phyloP scores from a whole-genome alignment of 2,888 invertebrate species.

The Eledona agricola region DNA sequence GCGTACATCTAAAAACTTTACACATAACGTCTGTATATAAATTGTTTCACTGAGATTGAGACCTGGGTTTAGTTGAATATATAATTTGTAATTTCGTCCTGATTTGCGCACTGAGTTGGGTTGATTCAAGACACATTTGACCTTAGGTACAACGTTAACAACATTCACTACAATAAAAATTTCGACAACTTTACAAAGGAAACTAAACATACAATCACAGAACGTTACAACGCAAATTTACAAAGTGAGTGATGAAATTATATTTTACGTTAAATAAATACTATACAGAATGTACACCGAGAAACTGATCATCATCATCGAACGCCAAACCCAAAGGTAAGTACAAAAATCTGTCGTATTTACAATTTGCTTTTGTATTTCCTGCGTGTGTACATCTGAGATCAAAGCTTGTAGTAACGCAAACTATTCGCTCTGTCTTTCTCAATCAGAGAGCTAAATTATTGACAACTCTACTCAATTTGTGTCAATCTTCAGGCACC shows the following conservation, averaged over 20 bases:
- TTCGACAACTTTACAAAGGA: conserved; percentile 51
- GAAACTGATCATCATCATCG: conserved; percentile 44
- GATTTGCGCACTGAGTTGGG: conserved; percentile 56
- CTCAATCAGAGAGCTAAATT: conserved; percentile 54
- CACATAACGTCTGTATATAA: conserved; percentile 39
- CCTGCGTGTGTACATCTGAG: conserved; percentile 59
- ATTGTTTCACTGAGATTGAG: conserved; percentile 51
- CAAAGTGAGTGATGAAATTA: conserved; percentile 48
- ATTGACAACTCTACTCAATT: conserved; percentile 46
- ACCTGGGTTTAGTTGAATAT: conserved; percentile 48
- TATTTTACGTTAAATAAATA: conserved; percentile 61
- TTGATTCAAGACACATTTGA: conserved; percentile 56
- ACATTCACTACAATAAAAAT: conserved; percentile 51
- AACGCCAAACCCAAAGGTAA: conserved; percentile 40
- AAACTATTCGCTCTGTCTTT: conserved; percentile 42
- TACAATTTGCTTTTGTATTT: conserved; percentile 40
- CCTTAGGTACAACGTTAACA: conserved; percentile 57
- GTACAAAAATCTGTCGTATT: conserved; percentile 46
- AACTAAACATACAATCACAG: conserved; percentile 59
- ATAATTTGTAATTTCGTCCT: conserved; percentile 49
- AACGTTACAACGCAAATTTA: conserved; percentile 56
- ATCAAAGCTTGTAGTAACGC: conserved; percentile 48
- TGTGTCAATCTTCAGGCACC: conserved; percentile 58
- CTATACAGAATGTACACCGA: conserved; percentile 62
- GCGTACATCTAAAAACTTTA: conserved; percentile 44